Conservation (phyloP, 2,113 vertebrate species). For the Colistium nudipinnis region DNA sequence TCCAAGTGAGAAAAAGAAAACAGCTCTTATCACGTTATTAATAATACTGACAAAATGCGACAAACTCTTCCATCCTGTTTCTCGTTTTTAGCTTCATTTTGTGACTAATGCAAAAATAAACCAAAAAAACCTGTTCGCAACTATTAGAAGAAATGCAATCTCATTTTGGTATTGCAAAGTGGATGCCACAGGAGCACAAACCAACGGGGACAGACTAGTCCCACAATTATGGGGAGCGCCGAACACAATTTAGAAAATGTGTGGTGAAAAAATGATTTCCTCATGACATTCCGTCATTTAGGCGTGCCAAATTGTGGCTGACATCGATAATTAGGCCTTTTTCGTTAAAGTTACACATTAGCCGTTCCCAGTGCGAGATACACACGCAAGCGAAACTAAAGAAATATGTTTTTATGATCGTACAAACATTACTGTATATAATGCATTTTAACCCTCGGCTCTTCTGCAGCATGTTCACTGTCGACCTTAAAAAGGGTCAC, state of each 20-base stretch:
- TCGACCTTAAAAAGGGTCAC: background rate
- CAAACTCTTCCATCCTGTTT: background rate
- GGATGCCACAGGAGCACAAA: conserved; percentile 3
- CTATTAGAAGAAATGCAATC: too few relatives aligned
- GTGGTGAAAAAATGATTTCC: too few relatives aligned
- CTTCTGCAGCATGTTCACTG: background rate
- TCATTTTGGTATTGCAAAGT: too few relatives aligned
- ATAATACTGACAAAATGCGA: background rate
- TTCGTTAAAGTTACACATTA: background rate
- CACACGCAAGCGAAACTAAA: background rate
- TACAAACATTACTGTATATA: background rate
- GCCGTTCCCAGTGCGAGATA: background rate
- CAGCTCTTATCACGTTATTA: background rate
- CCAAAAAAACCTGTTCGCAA: too few relatives aligned
- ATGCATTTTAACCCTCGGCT: background rate
- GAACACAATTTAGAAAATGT: background rate
- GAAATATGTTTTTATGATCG: background rate
- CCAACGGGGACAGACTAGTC: background rate
- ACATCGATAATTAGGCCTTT: background rate
- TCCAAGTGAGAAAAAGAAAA: background rate
- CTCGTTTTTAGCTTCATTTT: background rate
- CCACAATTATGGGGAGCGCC: background rate
- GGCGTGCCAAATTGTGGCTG: background rate
- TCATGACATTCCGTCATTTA: background rate
- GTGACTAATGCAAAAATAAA: background rate